phyloP scores from a whole-genome alignment of 2,797 vertebrate genomes.

The Megalops cyprinoides region DNA sequence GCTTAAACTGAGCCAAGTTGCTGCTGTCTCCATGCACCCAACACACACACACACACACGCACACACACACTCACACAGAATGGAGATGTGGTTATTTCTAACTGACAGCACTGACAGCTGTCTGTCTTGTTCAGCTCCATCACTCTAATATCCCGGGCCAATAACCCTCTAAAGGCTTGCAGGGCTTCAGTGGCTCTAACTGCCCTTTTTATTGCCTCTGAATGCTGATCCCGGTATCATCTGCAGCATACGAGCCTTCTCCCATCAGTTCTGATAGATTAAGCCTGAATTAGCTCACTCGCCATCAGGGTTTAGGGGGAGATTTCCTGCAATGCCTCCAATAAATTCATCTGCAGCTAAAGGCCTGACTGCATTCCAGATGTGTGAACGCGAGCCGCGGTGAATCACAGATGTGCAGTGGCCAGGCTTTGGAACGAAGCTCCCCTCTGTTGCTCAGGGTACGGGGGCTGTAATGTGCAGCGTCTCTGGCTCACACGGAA shows the following conservation, averaged over 20 bases:
- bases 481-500: neutral
- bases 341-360: slow-evolving; percentile 35
- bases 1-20: too few relatives aligned
- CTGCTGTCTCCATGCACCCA: too few relatives aligned
- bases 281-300: slow-evolving; percentile 55
- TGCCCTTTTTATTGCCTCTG: slow-evolving; percentile 42
- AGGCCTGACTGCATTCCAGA: neutral
- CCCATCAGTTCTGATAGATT: slow-evolving; percentile 45
- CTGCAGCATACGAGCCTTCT: slow-evolving; percentile 34
- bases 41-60: slow-evolving; percentile 1
- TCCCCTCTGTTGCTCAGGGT: too few relatives aligned
- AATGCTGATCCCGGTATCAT: slow-evolving; percentile 43
- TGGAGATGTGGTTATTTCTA: neutral
- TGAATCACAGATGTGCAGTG: neutral
- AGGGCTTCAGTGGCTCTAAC: slow-evolving; percentile 41
- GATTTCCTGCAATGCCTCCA: slow-evolving; percentile 32
- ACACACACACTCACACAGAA: slow-evolving; percentile 23
- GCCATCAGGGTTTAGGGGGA: slow-evolving; percentile 28
- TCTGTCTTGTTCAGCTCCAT: slow-evolving; percentile 37
- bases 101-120: slow-evolving; percentile 19
- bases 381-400: neutral
- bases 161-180: slow-evolving; percentile 35
- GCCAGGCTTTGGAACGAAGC: too few relatives aligned
- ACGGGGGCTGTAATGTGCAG: too few relatives aligned
- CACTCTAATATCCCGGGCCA: slow-evolving; percentile 10